phyloP scores from a whole-genome alignment of 2,797 vertebrate genomes.

The Acanthurus tractus region DNA sequence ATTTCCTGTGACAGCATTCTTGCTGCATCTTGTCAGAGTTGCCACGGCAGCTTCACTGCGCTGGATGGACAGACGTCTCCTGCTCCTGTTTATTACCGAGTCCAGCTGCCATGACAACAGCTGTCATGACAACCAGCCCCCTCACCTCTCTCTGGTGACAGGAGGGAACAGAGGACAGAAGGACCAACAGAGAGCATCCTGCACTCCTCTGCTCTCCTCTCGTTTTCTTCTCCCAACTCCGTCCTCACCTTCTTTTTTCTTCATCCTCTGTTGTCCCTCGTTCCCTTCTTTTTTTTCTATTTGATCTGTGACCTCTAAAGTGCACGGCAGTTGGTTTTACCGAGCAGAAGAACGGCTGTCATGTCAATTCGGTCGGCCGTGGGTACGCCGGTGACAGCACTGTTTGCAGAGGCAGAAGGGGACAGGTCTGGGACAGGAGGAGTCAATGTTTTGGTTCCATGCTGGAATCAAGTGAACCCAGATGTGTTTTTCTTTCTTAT shows the following conservation, averaged over 20 bases:
- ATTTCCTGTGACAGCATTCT: constrained; percentile 7
- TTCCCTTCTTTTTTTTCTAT: not conserved
- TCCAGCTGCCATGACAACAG: constrained; percentile 80
- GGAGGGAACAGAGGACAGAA: constrained; percentile 51
- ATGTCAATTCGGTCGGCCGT: constrained; percentile 28
- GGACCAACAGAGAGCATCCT: constrained; percentile 63
- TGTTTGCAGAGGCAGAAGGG: constrained; percentile 27
- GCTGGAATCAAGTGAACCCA: not conserved
- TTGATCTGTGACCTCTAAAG: constrained; percentile 47
- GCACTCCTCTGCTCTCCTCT: constrained; percentile 21
- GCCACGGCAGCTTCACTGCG: constrained; percentile 17
- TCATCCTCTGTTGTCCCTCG: not conserved
- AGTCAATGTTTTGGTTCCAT: not conserved
- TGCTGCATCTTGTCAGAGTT: constrained; percentile 38
- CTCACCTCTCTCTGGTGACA: constrained; percentile 62
- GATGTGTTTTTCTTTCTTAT: too few species aligned
- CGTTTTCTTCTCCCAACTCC: constrained; percentile 12
- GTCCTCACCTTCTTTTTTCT: not conserved
- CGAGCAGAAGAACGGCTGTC: constrained; percentile 41
- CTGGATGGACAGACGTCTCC: constrained; percentile 30
- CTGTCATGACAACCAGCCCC: constrained; percentile 78
- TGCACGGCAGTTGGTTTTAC: constrained; percentile 11
- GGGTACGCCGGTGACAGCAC: constrained; percentile 19
- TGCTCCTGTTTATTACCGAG: constrained; percentile 71
- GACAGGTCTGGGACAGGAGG: constrained; percentile 16